Conservation (phyloP, 2,113 vertebrate species). For the Rhynchomys soricoides region DNA sequence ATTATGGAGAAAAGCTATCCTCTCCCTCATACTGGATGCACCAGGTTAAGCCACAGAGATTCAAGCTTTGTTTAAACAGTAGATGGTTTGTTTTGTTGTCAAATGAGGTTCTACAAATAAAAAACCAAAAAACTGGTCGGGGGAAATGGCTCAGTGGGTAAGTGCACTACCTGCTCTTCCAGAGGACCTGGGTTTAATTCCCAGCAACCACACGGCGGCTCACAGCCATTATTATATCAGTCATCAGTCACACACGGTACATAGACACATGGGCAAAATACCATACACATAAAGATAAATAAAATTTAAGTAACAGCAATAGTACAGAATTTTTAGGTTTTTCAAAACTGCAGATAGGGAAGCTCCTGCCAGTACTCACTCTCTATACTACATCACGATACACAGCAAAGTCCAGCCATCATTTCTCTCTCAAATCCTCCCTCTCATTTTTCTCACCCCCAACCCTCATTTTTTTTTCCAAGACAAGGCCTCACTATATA, state of each 20-base stretch:
- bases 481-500: background rate
- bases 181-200: background rate
- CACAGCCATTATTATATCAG: background rate
- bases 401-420: too few species aligned
- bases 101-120: slow-evolving; percentile 40
- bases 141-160: background rate
- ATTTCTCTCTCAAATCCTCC: background rate
- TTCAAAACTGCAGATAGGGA: too few species aligned
- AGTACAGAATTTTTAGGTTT: too few species aligned
- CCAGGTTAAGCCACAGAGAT: slow-evolving; percentile 36
- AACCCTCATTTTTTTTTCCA: background rate
- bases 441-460: background rate
- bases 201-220: background rate
- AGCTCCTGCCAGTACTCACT: background rate
- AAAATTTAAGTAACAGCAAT: too few species aligned
- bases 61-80: background rate
- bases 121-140: background rate
- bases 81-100: slow-evolving; percentile 37
- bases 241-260: too few species aligned
- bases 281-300: too few species aligned
- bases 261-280: too few species aligned
- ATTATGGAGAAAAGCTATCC: background rate
- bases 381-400: background rate
- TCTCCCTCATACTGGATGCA: background rate
- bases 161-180: background rate